Evolutionary conservation across 2,113 vertebrate genomes (phyloP), one percentile per base, ranked within the genome.

Genomic region (Dendropsophus ebraccatus): DNA sequence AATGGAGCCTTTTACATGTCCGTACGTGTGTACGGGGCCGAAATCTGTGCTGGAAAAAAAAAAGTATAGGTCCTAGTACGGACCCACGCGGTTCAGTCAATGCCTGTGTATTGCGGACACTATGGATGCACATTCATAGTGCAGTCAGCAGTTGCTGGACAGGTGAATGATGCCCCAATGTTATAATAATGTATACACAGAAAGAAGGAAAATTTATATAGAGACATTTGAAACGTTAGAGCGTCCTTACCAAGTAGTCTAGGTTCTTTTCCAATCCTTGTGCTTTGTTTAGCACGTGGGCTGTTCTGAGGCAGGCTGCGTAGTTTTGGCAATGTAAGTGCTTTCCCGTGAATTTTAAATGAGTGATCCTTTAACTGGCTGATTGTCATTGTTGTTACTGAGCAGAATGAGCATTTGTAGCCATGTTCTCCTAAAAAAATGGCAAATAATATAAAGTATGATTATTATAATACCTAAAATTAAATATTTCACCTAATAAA

Each of bases 291-390:
- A 91, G 94, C 86, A 23, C 95, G 92, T 50, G 97, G 96, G 78
- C 95, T 94, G 76, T 95, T 94, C 89, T 97, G 94, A 88, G 92
- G 95, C 90, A 96, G 95, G 30, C 96, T 95, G 65, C 96, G 94
- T 60, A 97, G 95, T 93, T 96, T 96, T 87, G 95, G 94, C 86
- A 99, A 95, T 88, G 97, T 97, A 91, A 99, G 93, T 83, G 93
- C 93, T 93, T 99, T 97, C 70, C 97, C 97, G 47, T 99, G 98
- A 91, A 96, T 96, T 92, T 92, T 96, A 92, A 98, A 94, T 69
- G 97, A 97, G 88, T 99, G 98, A 91, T 98, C 97, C 94, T 97
- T 99, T 93, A 99, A 94, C 92, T 96, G 97, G 92, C 96, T 97
- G 94, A 99, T 97, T 92, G 97, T 99, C 95, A 96, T 95, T 76